phyloP scores from a whole-genome alignment of 2,888 invertebrate genomes.

The Pteria penguin region DNA sequence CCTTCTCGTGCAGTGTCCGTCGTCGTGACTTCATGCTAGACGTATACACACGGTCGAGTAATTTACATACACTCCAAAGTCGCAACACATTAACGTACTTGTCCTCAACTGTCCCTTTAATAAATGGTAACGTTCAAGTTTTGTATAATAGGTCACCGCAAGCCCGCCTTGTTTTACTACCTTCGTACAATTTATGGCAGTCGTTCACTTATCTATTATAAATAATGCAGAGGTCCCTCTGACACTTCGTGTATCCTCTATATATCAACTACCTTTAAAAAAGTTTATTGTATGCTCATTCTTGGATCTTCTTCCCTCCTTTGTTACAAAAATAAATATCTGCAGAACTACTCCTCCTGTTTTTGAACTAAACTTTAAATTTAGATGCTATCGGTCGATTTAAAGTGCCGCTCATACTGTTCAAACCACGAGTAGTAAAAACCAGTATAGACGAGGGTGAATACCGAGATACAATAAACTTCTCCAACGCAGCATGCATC shows the following conservation, averaged over 20 bases:
- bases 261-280: conserved; percentile 22
- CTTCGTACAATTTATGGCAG: conserved; percentile 14
- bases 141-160: neutral
- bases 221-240: conserved; percentile 8
- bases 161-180: neutral
- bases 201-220: conserved; percentile 14
- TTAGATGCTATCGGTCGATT: conserved; percentile 3
- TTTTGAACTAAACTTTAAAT: conserved; percentile 7
- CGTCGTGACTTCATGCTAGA: neutral
- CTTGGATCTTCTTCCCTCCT: neutral
- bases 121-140: conserved; percentile 19
- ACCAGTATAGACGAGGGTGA: neutral
- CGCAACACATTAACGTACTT: conserved; percentile 6
- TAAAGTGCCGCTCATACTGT: conserved; percentile 6
- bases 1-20: conserved; percentile 38
- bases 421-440: conserved; percentile 10
- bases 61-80: too few species aligned
- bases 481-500: conserved; percentile 6
- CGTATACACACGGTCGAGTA: neutral
- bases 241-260: conserved; percentile 17
- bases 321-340: conserved; percentile 5
- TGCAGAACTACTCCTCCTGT: neutral
- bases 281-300: neutral
- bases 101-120: conserved; percentile 17
- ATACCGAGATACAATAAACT: conserved; percentile 7